A percentile compares a stretch with the other conserved stretches of the same genome.
phyloP scores from a whole-genome alignment of 2,113 vertebrate species.

The Boulengeromyrus knoepffleri region DNA sequence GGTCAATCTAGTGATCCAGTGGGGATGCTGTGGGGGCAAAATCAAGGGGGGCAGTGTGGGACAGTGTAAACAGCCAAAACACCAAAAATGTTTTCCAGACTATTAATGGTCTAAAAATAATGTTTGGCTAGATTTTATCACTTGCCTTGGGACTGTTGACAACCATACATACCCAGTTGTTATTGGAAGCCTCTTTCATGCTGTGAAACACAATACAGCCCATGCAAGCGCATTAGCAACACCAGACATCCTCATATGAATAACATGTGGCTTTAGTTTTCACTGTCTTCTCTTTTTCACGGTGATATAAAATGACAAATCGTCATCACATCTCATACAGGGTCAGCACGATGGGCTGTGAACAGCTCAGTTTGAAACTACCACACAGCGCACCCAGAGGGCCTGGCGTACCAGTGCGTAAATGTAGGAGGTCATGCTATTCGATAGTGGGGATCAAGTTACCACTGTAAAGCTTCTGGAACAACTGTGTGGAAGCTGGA shows the following conservation, averaged over 20 bases:
- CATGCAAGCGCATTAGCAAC: neutral
- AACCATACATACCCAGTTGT: neutral
- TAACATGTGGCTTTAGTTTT: neutral
- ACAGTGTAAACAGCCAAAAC: neutral
- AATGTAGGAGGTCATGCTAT: constrained; percentile 17
- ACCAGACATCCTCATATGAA: neutral
- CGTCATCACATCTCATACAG: neutral
- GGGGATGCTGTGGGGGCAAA: neutral
- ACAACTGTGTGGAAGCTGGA: neutral
- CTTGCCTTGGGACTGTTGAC: neutral
- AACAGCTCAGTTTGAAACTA: neutral
- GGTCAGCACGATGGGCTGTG: neutral
- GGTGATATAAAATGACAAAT: neutral
- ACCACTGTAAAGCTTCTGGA: neutral
- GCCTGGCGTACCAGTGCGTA: constrained; percentile 6
- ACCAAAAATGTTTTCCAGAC: neutral
- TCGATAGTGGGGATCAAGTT: neutral
- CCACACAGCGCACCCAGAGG: neutral
- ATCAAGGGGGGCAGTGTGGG: neutral
- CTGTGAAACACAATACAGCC: neutral
- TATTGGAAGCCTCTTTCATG: neutral
- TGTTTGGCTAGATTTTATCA: neutral
- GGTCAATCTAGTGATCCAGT: neutral
- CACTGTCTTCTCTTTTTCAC: neutral
- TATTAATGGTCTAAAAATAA: neutral